Percentiles rank a stretch among this genome's conserved stretches.
Evolutionary conservation across 2,113 vertebrate species (phyloP).

Genomic region (Hypocryptadius cinnamomeus): DNA sequence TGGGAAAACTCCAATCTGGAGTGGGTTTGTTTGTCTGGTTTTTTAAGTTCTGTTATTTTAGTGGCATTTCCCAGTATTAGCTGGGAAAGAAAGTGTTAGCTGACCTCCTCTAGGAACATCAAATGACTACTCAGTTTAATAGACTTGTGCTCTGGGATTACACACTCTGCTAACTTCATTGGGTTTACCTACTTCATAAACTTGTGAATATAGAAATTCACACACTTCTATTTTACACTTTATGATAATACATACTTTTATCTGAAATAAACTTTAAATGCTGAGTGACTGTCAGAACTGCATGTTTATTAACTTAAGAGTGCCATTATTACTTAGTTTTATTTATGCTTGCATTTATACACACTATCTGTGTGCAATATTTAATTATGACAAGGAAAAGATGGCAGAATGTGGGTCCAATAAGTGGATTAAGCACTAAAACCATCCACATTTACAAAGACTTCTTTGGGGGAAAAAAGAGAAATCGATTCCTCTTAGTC

Average conservation of each 20-base stretch:
- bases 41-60: neutral
- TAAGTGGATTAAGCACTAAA: neutral
- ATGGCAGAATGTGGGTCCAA: neutral
- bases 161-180: rapidly evolving
- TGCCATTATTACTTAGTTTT: neutral
- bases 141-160: neutral
- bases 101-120: neutral
- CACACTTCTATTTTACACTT: neutral
- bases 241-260: neutral
- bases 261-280: neutral
- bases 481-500: rapidly evolving
- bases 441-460: neutral
- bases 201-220: neutral
- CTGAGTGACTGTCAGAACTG: rapidly evolving
- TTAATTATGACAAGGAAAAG: neutral
- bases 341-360: neutral
- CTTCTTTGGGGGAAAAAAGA: rapidly evolving
- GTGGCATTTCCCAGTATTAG: neutral
- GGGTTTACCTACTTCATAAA: neutral
- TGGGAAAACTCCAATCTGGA: neutral
- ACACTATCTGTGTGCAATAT: neutral
- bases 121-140: neutral
- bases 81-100: neutral
- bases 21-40: rapidly evolving
- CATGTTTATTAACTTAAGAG: neutral